Conservation (phyloP, 2,113 vertebrate species). For the Capreolus pygargus region DNA sequence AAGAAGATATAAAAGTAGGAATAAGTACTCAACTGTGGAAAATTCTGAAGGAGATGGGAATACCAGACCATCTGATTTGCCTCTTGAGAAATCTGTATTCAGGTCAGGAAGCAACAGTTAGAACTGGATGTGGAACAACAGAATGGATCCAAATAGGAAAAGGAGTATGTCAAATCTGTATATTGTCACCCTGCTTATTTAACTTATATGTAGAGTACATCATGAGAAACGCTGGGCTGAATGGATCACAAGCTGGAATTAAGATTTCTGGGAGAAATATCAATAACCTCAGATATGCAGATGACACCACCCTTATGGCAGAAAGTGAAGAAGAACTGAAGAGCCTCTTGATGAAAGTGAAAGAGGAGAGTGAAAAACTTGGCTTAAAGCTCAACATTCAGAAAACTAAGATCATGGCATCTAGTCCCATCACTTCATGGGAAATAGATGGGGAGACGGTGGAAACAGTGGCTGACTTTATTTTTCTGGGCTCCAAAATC, state of each 20-base stretch:
- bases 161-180: rapidly evolving
- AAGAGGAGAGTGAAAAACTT: neutral
- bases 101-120: neutral
- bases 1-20: neutral
- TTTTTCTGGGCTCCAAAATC: neutral
- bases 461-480: neutral
- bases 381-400: neutral
- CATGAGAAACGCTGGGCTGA: neutral
- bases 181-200: neutral
- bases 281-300: neutral
- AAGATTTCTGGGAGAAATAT: neutral
- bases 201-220: neutral
- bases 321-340: neutral
- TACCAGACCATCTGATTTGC: neutral
- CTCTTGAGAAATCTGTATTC: neutral
- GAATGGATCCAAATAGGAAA: neutral
- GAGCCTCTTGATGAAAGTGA: neutral
- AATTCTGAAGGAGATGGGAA: neutral
- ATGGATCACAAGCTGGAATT: neutral
- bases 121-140: neutral
- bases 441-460: neutral
- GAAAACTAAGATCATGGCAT: neutral
- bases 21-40: neutral
- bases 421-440: neutral
- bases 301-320: neutral